Evolutionary conservation across 2,113 vertebrate species (phyloP), one percentile per base, ranked within the genome.

Genomic region (Pelecanus crispus): DNA sequence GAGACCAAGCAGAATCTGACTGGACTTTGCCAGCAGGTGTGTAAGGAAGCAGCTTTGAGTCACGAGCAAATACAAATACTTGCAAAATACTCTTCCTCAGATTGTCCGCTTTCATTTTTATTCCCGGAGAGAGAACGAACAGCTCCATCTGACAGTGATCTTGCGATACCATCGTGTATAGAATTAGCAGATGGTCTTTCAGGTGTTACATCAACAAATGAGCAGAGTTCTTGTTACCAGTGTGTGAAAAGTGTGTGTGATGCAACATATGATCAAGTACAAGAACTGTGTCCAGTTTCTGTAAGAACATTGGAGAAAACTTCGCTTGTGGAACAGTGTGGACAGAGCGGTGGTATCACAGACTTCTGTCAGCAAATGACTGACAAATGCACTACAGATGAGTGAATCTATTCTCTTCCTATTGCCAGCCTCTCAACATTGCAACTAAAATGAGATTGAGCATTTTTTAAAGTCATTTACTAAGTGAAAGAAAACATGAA

Each of bases 1-100:
- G 98, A 99, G 90, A 98, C 98, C 2, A 98, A 98, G 79, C 99
- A 99, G 97, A 99, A 98, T 95, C 97, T 99, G 52, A 98, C 98
- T 2, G 98, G 98, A 25, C 98, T 99, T 26, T 99, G 98, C 92
- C 99, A 99, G 95, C 98, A 98, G 59, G 98, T 99, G 83, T 98
- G 98, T 92, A 97, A 98, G 29, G 99, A 99, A 86, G 97, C 98
- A 6, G 98, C 98, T 24, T 96, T 98, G 26, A 98, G 98, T 86
- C 98, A 98, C 1, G 99, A 99, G 77, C 99, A 99, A 86, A 97
- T 99, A 91, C 99, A 99, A 79, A 97, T 99, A 70, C 98, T 99
- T 25, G 97, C 99, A 92, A 99, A 99, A 95, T 98, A 99, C 61
- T 98, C 99, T 7, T 98, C 98, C 28, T 96, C 98, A 1, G 99